Conservation (phyloP, 1,140 invertebrate genomes). For the Globodera ellingtonae region DNA sequence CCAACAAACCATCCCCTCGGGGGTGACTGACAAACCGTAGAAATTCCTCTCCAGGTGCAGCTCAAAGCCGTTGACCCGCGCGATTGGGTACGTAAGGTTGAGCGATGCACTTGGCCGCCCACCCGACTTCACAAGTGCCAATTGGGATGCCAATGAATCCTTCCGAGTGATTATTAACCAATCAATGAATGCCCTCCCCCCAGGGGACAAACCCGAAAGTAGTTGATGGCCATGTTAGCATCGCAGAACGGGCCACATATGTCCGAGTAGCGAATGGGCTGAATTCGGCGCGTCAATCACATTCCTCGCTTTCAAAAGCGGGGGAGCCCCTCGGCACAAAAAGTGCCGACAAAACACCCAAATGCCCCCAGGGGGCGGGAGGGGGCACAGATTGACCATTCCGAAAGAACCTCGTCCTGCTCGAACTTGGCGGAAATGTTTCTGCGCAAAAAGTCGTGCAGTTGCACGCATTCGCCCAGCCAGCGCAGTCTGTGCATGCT, state of each 20-base stretch:
- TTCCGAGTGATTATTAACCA: background rate
- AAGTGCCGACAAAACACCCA: background rate
- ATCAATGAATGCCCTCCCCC: background rate
- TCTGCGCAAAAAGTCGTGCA: constrained; percentile 35
- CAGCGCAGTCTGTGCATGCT: constrained; percentile 51
- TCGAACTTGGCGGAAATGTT: constrained; percentile 21
- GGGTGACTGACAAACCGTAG: constrained; percentile 43
- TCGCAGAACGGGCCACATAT: constrained; percentile 61
- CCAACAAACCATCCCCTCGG: background rate
- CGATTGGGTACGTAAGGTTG: constrained; percentile 53
- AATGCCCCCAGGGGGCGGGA: background rate
- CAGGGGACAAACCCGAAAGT: constrained; percentile 30
- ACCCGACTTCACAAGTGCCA: constrained; percentile 10
- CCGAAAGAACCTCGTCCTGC: background rate
- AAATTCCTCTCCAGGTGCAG: constrained; percentile 60
- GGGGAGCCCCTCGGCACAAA: background rate
- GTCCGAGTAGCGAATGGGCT: constrained; percentile 46
- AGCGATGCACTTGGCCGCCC: constrained; percentile 13
- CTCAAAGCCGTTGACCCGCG: constrained; percentile 50
- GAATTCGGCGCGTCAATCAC: background rate
- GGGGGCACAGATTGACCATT: background rate
- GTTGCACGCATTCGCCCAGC: constrained; percentile 45
- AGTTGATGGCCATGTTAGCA: constrained; percentile 35
- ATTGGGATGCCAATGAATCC: constrained; percentile 29
- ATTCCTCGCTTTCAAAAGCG: background rate